Evolutionary conservation across 2,888 invertebrate genomes (phyloP).

Genomic region (Chymomyza caudatula): DNA sequence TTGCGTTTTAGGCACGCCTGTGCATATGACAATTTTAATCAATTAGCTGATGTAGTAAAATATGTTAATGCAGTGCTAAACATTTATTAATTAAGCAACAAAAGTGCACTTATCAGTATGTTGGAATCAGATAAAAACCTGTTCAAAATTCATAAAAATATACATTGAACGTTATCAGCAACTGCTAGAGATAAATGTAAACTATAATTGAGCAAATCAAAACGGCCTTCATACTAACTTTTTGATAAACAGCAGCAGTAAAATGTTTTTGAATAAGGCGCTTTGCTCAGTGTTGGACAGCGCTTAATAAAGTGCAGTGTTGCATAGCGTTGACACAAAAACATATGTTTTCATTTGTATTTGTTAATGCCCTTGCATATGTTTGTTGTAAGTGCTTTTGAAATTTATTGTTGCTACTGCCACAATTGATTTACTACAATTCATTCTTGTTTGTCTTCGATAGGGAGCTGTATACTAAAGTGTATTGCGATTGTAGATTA

Average conservation of each 20-base stretch:
- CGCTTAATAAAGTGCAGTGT: not conserved
- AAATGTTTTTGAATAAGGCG: not conserved
- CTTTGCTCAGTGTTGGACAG: not conserved
- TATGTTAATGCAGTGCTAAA: not conserved
- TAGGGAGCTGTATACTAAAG: constrained; percentile 9
- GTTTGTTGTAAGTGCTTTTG: not conserved
- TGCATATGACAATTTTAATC: not conserved
- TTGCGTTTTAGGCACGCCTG: not conserved
- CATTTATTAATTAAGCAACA: not conserved
- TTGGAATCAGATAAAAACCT: not conserved
- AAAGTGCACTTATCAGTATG: not conserved
- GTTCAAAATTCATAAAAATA: too few species aligned
- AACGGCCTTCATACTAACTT: not conserved
- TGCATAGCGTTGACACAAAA: not conserved
- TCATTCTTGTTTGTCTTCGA: constrained; percentile 26
- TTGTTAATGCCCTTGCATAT: not conserved
- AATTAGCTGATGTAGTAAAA: not conserved
- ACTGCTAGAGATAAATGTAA: not conserved
- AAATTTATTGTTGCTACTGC: not conserved
- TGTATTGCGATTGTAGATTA: constrained; percentile 28
- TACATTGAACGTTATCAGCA: not conserved
- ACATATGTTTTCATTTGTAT: not conserved
- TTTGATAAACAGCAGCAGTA: not conserved
- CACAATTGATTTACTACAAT: not conserved
- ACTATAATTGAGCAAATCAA: not conserved